Evolutionary conservation across 1,140 invertebrate species (phyloP).

Genomic region (Heliconius melpomene): DNA sequence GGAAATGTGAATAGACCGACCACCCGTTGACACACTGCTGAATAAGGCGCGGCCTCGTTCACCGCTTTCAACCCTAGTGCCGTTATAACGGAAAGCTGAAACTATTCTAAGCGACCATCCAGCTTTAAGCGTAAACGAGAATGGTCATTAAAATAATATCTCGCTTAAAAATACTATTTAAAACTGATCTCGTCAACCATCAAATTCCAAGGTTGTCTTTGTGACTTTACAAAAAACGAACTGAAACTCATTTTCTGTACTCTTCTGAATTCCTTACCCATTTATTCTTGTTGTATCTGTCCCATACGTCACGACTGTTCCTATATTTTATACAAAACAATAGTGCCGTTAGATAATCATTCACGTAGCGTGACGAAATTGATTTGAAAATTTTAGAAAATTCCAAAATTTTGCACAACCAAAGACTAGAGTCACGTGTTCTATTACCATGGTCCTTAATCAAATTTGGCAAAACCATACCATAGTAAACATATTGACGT

Average conservation of each 20-base stretch:
- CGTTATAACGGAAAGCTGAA: conserved; percentile 27
- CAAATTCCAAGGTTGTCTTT: background rate
- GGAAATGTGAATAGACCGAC: conserved; percentile 59
- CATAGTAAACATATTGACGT: conserved; percentile 68
- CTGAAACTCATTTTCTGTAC: background rate
- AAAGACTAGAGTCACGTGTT: background rate
- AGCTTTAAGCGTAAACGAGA: background rate
- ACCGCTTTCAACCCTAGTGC: conserved; percentile 39
- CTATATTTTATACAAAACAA: background rate
- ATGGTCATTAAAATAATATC: conserved; percentile 28
- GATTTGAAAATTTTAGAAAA: background rate
- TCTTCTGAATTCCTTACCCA: background rate
- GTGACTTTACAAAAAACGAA: background rate
- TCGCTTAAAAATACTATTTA: background rate
- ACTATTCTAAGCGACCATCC: conserved; percentile 25
- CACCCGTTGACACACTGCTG: conserved; percentile 66
- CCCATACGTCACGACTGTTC: conserved; percentile 8
- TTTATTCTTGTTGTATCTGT: background rate
- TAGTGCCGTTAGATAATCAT: conserved; percentile 17
- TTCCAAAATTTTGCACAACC: background rate
- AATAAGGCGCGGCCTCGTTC: conserved; percentile 69
- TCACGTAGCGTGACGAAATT: conserved; percentile 18
- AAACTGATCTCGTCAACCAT: background rate
- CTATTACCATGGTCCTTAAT: background rate
- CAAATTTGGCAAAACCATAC: conserved; percentile 60